A percentile compares a stretch with the other conserved stretches of the same genome.
phyloP scores from a whole-genome alignment of 2,797 vertebrate species.

The Triplophysa yarkandensis region DNA sequence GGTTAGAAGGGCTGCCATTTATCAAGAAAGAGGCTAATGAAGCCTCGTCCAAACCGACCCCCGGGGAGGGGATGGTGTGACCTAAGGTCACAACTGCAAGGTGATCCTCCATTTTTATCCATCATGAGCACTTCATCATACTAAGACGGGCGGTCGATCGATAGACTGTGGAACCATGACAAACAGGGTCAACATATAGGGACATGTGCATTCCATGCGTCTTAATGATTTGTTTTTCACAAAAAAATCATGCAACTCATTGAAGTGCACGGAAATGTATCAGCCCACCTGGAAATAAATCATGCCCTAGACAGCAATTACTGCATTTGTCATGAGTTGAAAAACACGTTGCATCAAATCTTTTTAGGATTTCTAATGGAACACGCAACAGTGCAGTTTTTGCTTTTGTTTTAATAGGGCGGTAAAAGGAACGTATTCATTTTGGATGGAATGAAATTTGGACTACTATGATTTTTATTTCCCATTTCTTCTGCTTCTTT shows the following conservation, averaged over 20 bases:
- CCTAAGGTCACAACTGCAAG: slow-evolving; percentile 34
- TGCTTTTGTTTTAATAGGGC: too few relatives aligned
- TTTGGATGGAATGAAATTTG: too few relatives aligned
- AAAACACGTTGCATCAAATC: not conserved
- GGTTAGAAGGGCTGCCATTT: slow-evolving; percentile 14
- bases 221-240: too few relatives aligned
- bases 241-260: too few relatives aligned
- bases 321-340: not conserved
- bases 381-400: not conserved
- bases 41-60: slow-evolving; percentile 23
- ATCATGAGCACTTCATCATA: slow-evolving; percentile 14
- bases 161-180: slow-evolving; percentile 13
- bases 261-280: not conserved
- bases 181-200: not conserved
- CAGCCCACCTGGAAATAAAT: not conserved
- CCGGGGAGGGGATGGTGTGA: slow-evolving; percentile 8
- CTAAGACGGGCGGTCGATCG: not conserved
- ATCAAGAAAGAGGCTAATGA: slow-evolving; percentile 30
- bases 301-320: not conserved
- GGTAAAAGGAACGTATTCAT: too few relatives aligned
- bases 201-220: not conserved
- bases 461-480: too few relatives aligned
- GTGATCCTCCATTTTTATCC: slow-evolving; percentile 15
- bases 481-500: too few relatives aligned
- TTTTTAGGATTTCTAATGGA: not conserved